Percentiles rank a stretch among this genome's conserved stretches.
phyloP scores from a whole-genome alignment of 2,888 invertebrate genomes.

The Sphaeridia pumilis region DNA sequence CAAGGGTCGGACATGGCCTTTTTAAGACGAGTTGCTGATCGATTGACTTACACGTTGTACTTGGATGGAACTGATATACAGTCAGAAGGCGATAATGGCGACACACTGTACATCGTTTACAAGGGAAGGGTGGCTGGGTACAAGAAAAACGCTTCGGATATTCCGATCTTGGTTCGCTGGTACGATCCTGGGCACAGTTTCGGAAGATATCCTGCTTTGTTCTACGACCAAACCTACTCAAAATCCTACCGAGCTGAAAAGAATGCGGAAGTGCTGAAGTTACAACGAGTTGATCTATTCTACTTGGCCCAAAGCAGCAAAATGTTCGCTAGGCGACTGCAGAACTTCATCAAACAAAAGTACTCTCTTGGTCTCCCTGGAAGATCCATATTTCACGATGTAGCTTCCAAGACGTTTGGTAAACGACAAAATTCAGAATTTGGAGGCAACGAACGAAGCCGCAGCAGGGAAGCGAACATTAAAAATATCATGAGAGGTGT shows the following conservation, averaged over 20 bases:
- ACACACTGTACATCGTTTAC: slow-evolving; percentile 26
- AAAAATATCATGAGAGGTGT: too few relatives aligned
- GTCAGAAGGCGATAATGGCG: slow-evolving; percentile 26
- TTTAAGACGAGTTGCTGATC: slow-evolving; percentile 22
- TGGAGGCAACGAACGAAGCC: too few relatives aligned
- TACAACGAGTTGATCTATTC: slow-evolving; percentile 18
- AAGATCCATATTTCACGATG: background rate
- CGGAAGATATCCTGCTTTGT: slow-evolving; percentile 25
- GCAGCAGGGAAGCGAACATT: too few relatives aligned
- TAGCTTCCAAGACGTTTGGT: too few relatives aligned
- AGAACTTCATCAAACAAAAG: slow-evolving; percentile 1
- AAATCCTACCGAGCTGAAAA: slow-evolving; percentile 29
- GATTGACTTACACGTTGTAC: slow-evolving; percentile 20
- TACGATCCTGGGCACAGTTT: slow-evolving; percentile 26
- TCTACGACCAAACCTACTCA: slow-evolving; percentile 23
- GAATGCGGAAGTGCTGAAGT: slow-evolving; percentile 22
- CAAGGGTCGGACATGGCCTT: slow-evolving; percentile 1
- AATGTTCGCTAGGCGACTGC: slow-evolving; percentile 8
- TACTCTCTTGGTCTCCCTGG: background rate
- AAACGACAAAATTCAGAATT: too few relatives aligned
- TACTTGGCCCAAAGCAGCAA: slow-evolving; percentile 6
- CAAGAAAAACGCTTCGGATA: slow-evolving; percentile 13
- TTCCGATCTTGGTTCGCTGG: slow-evolving; percentile 14
- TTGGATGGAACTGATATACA: slow-evolving; percentile 27
- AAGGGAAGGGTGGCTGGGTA: slow-evolving; percentile 27